Evolutionary conservation across 1,140 invertebrate species (phyloP).

Genomic region (Pseudachorutes palmiensis): DNA sequence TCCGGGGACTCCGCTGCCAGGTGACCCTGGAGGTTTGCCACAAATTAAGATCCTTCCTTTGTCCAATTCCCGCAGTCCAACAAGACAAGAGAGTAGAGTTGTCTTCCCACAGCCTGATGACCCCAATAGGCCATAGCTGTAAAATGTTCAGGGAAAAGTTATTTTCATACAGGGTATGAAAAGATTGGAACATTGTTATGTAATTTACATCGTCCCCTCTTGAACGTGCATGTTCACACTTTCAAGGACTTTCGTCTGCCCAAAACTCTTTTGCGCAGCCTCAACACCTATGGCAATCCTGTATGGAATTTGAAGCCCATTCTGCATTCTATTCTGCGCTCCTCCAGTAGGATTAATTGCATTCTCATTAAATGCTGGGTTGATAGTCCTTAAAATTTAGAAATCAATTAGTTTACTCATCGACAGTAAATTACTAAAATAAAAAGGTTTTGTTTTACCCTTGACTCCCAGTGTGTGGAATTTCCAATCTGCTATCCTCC

Average conservation of each 20-base stretch:
- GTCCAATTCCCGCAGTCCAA: conserved; percentile 68
- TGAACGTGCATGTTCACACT: conserved; percentile 1
- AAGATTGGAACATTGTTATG: background rate
- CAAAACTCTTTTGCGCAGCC: background rate
- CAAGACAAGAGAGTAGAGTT: conserved; percentile 76
- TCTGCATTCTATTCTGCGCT: background rate
- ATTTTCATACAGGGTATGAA: background rate
- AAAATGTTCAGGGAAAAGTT: background rate
- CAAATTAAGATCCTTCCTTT: conserved; percentile 75
- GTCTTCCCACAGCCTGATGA: conserved; percentile 78
- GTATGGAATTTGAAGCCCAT: background rate
- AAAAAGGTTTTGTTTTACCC: too few relatives aligned
- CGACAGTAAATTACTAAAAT: too few relatives aligned
- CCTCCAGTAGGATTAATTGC: too few relatives aligned
- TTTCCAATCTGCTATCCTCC: too few relatives aligned
- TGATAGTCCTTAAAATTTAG: too few relatives aligned
- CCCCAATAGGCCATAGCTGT: conserved; percentile 52
- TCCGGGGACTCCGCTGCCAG: conserved; percentile 65
- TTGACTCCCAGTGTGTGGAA: too few relatives aligned
- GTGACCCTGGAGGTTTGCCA: conserved; percentile 70
- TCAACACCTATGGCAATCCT: background rate
- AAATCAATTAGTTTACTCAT: too few relatives aligned
- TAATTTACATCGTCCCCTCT: conserved; percentile 8
- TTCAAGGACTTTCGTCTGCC: background rate
- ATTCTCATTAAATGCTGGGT: too few relatives aligned